These are phyloP conservation scores for Melanaphis sacchari DNA, from an alignment of 1,140 invertebrate species.

Conservation along the genomic window DNA sequence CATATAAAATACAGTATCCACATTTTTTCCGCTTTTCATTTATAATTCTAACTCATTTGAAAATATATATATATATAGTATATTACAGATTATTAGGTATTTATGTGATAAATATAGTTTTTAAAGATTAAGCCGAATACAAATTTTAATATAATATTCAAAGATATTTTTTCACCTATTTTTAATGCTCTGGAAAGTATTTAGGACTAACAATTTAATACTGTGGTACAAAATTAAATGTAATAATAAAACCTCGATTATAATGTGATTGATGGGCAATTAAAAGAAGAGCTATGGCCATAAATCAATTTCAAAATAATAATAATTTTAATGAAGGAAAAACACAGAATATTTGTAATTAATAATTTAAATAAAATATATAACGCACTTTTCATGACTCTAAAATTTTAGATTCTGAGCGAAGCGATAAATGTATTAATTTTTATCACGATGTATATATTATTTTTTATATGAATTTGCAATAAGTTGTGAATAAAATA, in stretches of 20 bases:
- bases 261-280: constrained; percentile 4
- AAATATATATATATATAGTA: no score
- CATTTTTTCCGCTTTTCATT: no score
- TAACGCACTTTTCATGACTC: not conserved
- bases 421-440: no score
- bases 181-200: not conserved
- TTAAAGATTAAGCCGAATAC: not conserved
- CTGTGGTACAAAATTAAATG: not conserved
- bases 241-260: not conserved
- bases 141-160: not conserved
- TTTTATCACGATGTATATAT: no score
- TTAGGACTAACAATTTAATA: not conserved
- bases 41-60: no score
- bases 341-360: not conserved
- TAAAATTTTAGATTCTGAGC: no score
- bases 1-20: no score
- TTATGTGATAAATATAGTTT: not conserved
- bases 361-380: constrained; percentile 8
- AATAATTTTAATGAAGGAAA: not conserved
- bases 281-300: not conserved
- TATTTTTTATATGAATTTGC: no score
- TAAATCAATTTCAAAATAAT: not conserved
- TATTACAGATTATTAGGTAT: no score
- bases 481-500: no score
- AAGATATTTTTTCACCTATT: not conserved